Base-by-base conservation (phyloP, 2,888 invertebrate genomes). In the Mythimna pallens region DNA sequence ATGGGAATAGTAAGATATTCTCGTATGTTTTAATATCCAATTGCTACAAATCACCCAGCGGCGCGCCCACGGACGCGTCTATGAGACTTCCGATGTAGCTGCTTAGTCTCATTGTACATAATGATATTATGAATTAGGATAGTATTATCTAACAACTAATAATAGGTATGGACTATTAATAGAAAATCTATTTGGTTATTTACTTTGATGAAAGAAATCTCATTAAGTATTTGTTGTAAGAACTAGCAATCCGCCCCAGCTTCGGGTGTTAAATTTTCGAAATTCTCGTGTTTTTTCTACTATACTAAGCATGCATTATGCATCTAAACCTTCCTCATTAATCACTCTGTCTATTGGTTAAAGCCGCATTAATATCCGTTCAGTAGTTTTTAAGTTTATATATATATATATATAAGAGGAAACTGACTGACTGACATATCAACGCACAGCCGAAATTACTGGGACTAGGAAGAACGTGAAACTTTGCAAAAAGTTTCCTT, bases 41-140 rank as follows among this genome's bases (percentile, higher is more conserved):
- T 77, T 61, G 70, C 65, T 76, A 70, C 59, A 40, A 68, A 70
- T 52, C 69, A 58, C 70, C 76, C 81, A 83, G 68, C 59, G 10
- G 8, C 14, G 34, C 70, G 55, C 84, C 76, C 62, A 80, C 72
- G 10, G 40, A 63, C 30, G 20, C 34, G 57, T 67, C n/a, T 52
- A 69, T n/a, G n/a, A 59, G 47, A 64, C 66, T 69, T 64, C 22
- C 14, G 34, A 65, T 63, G 73, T 43, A 55, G 34, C 68, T 73
- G 6, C 65, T 65, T 54, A 52, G 61, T 14, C 22, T 77, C 22
- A 57, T 64, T 43, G 43, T 43, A 14, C 10, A 14, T 66, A 79
- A 52, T 78, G 22, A 34, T 30, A 22, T 64, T 43, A 62, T 52
- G 20, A 36, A 62, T 57, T 67, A 22, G 1, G 20, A 50, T 40